Base-by-base conservation (phyloP, 2,797 vertebrate species). In the Pseudochromis fuscus region DNA sequence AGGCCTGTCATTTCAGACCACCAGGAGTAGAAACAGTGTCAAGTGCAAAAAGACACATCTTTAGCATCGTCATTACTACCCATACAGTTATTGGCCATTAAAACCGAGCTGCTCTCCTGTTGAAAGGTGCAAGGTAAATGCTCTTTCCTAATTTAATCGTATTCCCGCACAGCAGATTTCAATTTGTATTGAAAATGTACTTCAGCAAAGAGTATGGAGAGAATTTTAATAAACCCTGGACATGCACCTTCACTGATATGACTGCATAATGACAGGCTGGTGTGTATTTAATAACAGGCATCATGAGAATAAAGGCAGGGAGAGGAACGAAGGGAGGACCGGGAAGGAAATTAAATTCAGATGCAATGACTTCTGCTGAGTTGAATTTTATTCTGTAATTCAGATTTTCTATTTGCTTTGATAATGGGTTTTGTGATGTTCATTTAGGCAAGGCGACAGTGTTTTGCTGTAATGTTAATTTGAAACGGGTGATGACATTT, bases 341-440 rank as follows among this genome's bases (percentile, higher is more conserved):
- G 38, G 62, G 67, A 44, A 48, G 66, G 64, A 85, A 84, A 87
- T 85, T 79, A 78, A 81, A 84, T 72, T 67, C 52, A 67, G 23
- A 75, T 48, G 37, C 59, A 68, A 37, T 37, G 42, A 74, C 50
- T 77, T 67, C 18, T 52, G 28, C 37, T 44, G 50, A 46, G 65
- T 35, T 33, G 25, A 61, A 16, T 79, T 65, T 72, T 53, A 42
- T 61, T 77, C 37, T 49, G 9, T 60, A 55, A 55, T 52, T 46
- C 48, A 66, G 55, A 74, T 71, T 50, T 70, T 72, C 49, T 44
- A 7, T 71, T 79, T 19, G 16, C 67, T 71, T 66, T 63, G 19
- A 76, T 77, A 68, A 88, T 61, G 55, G 65, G 7, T 16, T 84
- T 68, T 73, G 24, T 71, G 28, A 44, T 46, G 33, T 46, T 74